A percentile compares a stretch with the other conserved stretches of the same genome.
Conservation (phyloP, 2,113 vertebrate species). For the Python bivittatus region DNA sequence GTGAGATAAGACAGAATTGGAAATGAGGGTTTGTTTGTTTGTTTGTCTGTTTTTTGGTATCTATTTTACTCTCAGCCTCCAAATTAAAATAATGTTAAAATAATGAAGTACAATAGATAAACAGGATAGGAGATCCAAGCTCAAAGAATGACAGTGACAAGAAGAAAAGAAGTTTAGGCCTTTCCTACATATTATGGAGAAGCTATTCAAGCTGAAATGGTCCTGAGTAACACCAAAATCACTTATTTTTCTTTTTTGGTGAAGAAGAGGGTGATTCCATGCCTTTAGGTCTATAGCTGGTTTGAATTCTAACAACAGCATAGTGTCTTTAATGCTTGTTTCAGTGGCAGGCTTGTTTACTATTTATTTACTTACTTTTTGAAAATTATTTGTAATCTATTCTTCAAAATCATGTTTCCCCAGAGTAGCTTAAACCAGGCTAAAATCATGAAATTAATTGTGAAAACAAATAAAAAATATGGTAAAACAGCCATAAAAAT, state of each 20-base stretch:
- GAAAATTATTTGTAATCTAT: background rate
- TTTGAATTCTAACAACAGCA: background rate
- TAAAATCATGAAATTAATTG: background rate
- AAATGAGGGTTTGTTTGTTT: no score
- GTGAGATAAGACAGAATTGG: no score
- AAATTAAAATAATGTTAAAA: background rate
- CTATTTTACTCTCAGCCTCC: background rate
- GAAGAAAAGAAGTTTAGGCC: background rate
- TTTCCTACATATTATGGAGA: background rate
- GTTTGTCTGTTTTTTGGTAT: background rate
- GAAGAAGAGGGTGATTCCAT: background rate
- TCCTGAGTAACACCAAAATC: background rate
- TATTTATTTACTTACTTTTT: background rate
- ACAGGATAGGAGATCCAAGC: background rate
- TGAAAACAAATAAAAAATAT: background rate
- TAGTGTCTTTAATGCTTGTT: background rate
- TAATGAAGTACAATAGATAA: background rate
- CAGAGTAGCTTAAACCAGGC: background rate
- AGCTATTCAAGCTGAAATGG: background rate
- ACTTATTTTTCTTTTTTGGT: background rate
- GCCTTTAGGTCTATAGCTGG: background rate
- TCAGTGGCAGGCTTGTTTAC: background rate
- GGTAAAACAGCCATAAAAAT: background rate
- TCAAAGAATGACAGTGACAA: background rate
- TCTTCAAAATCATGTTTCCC: background rate